Evolutionary conservation across 2,113 vertebrate species (phyloP).

Genomic region (Myiagra hebetior): DNA sequence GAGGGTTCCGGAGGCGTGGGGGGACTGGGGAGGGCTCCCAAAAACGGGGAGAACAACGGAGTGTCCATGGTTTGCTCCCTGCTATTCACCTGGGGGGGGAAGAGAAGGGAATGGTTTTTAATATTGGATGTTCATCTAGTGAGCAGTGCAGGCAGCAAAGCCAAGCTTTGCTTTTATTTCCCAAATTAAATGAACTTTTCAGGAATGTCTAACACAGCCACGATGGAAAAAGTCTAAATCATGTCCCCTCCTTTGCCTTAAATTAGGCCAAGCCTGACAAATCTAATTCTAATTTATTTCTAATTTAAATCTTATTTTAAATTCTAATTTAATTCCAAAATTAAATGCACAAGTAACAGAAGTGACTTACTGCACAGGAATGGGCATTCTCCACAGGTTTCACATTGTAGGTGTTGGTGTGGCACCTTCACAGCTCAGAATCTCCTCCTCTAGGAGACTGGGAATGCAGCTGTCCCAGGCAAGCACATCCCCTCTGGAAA

Average conservation of each 20-base stretch:
- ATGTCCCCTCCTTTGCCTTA: background rate
- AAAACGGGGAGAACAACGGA: slow-evolving; percentile 23
- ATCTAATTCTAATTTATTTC: no score
- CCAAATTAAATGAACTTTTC: background rate
- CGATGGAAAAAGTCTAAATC: fast-evolving
- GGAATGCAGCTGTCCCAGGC: background rate
- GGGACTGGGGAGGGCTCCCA: background rate
- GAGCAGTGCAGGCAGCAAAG: background rate
- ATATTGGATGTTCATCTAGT: fast-evolving
- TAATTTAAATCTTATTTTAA: no score
- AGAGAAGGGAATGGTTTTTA: background rate
- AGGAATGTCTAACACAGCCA: fast-evolving
- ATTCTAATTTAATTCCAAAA: no score
- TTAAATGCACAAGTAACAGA: background rate
- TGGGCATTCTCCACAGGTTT: background rate
- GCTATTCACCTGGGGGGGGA: background rate
- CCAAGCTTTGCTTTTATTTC: background rate
- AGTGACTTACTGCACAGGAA: background rate
- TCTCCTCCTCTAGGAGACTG: background rate
- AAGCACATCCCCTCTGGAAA: background rate
- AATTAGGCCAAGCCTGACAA: background rate
- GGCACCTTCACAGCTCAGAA: background rate
- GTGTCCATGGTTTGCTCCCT: slow-evolving; percentile 46
- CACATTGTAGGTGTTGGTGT: background rate
- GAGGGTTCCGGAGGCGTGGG: background rate